Base-by-base conservation (phyloP, 2,888 invertebrate species). In the Tenthredo livida region DNA sequence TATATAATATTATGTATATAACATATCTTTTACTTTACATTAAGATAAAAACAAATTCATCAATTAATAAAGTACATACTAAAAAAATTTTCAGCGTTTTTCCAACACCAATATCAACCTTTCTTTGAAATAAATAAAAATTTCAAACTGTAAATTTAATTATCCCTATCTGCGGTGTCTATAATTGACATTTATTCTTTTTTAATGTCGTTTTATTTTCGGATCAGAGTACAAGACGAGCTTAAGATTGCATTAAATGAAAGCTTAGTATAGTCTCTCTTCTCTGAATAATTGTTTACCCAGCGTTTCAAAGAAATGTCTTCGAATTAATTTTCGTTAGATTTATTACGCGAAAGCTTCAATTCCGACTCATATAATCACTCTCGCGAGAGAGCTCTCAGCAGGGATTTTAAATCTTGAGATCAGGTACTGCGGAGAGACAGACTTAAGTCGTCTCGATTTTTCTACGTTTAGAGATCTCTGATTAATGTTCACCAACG, bases 381-480 rank as follows among this genome's bases (percentile, higher is more conserved):
- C 80, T 25, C 37, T 54, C 15, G 37, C 12, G 17, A 17, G n/a
- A 37, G 29, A 58, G 7, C 33, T 21, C 80, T 9, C 80, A 43
- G 40, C 80, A 61, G 17, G 80, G 58, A 80, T 58, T 61, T 80
- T n/a, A 25, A 61, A 50, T 29, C 61, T 40, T 17, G 58, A 61
- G 61, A 58, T 61, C 33, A 80, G 61, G 7, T 77, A 10, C n/a
- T 15, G 47, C 3, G 12, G 47, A 21, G 58, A 77, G 61, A 58
- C 58, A 21, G 58, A 21, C 21, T 80, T 61, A 80, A 37, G 10
- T 80, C 25, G 61, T 67, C 84, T 17, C 37, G 40, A 85, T 85
- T 77, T 85, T 84, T 61, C 77, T 67, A 21, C 78, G 54, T 78
- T 78, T 77, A 33, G 80, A 58, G 77, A 77, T 21, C 33, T 80